These are phyloP conservation scores for Atherinomorus stipes DNA, from an alignment of 2,113 vertebrate species.

Conservation along the genomic window DNA sequence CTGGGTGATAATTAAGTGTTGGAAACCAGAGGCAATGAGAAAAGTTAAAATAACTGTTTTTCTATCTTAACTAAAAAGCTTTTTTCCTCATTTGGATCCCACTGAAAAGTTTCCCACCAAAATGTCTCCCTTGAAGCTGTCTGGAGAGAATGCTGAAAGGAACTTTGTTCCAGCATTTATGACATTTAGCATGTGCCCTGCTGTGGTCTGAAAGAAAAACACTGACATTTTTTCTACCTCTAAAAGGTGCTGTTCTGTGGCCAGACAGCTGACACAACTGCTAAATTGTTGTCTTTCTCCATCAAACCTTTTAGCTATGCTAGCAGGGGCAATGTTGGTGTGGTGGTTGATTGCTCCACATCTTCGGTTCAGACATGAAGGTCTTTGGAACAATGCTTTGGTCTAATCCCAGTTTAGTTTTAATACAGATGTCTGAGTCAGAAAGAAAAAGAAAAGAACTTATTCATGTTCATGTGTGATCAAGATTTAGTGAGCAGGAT, in stretches of 20 bases:
- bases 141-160: neutral
- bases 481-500: too few relatives aligned
- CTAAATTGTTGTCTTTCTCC: neutral
- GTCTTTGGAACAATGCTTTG: neutral
- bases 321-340: neutral
- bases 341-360: neutral
- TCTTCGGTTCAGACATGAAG: neutral
- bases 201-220: slow-evolving; percentile 11
- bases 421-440: neutral
- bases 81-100: slow-evolving; percentile 18
- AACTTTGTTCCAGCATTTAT: slow-evolving; percentile 14
- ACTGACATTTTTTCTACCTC: slow-evolving; percentile 6
- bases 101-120: neutral
- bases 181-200: slow-evolving; percentile 3
- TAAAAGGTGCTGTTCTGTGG: neutral
- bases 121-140: slow-evolving; percentile 8
- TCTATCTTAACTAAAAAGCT: slow-evolving; percentile 35
- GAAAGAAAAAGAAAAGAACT: neutral
- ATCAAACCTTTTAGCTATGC: neutral
- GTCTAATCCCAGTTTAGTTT: neutral
- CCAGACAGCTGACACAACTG: slow-evolving; percentile 5
- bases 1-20: slow-evolving; percentile 26
- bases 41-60: slow-evolving; percentile 52
- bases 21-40: slow-evolving; percentile 27
- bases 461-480: too few relatives aligned